Evolutionary conservation across 2,797 vertebrate species (phyloP).

Genomic region (Sebastes cheni): DNA sequence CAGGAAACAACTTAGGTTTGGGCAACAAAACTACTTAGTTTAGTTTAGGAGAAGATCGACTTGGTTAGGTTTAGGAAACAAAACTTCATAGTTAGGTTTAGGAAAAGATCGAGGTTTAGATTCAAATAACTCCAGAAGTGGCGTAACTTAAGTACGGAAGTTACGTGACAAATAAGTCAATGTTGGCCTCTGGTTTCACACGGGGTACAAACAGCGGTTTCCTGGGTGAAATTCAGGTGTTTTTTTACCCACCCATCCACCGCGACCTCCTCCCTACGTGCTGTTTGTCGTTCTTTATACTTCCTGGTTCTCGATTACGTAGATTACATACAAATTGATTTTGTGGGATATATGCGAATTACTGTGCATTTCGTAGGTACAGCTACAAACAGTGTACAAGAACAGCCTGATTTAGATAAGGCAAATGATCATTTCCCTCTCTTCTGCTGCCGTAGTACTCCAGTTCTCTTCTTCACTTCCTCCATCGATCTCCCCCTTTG

Average conservation of each 20-base stretch:
- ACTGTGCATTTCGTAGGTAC: not conserved
- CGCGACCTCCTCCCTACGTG: not conserved
- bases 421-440: not conserved
- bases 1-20: not conserved
- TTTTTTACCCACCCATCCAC: not conserved
- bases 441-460: not conserved
- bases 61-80: not conserved
- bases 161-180: not conserved
- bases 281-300: not conserved
- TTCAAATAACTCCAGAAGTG: not conserved
- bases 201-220: not conserved
- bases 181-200: not conserved
- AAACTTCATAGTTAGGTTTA: not conserved
- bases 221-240: not conserved
- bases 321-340: not conserved
- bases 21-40: not conserved
- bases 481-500: not conserved
- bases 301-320: not conserved
- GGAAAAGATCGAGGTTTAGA: not conserved
- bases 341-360: not conserved
- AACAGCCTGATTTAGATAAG: not conserved
- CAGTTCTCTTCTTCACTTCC: constrained; percentile 4
- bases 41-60: not conserved
- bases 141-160: not conserved
- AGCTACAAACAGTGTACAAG: not conserved